phyloP scores from a whole-genome alignment of 1,140 invertebrate species.

The Parapsyche elsis region DNA sequence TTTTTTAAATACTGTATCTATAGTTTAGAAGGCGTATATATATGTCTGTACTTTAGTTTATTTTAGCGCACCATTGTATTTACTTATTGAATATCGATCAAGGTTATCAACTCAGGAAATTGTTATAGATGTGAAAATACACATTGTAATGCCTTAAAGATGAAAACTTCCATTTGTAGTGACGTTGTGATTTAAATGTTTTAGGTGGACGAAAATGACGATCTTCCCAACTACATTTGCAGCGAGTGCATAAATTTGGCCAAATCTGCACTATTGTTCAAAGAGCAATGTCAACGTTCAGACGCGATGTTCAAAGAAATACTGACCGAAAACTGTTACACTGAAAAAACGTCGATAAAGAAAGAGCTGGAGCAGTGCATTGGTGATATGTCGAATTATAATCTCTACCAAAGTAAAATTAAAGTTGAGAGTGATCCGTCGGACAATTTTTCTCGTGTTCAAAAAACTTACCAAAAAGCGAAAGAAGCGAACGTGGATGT shows the following conservation, averaged over 20 bases:
- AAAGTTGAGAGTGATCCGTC: conserved; percentile 11
- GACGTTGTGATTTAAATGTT: conserved; percentile 2
- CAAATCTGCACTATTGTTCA: conserved; percentile 44
- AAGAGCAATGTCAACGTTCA: conserved; percentile 44
- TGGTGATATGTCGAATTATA: background rate
- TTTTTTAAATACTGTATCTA: no score
- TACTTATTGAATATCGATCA: no score
- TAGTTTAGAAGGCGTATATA: no score
- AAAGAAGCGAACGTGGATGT: background rate
- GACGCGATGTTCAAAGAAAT: conserved; percentile 39
- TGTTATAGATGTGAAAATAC: background rate
- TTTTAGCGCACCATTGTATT: no score
- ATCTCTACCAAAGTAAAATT: conserved; percentile 29
- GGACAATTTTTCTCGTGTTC: background rate
- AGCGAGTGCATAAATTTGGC: conserved; percentile 34
- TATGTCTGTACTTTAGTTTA: no score
- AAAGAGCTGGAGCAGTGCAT: conserved; percentile 29
- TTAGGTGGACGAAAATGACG: conserved; percentile 47
- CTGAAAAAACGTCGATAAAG: conserved; percentile 26
- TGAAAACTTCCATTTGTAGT: no score
- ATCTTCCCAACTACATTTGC: conserved; percentile 46
- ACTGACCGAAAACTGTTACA: background rate
- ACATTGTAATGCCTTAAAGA: no score
- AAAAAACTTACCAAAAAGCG: conserved; percentile 18
- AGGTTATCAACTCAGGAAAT: no score